phyloP scores from a whole-genome alignment of 2,888 invertebrate genomes.

The Dicyrtomina minuta region DNA sequence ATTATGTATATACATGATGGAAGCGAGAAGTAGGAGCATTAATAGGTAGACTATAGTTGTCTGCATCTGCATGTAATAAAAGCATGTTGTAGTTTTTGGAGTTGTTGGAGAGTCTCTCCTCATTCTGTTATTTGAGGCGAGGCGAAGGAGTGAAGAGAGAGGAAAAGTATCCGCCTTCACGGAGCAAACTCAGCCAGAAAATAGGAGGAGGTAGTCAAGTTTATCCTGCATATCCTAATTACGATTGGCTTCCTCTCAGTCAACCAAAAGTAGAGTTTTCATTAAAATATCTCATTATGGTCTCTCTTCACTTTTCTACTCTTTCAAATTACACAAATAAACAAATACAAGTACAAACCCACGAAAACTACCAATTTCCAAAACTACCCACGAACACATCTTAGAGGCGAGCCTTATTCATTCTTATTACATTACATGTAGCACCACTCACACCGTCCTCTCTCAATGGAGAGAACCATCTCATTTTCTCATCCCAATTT shows the following conservation, averaged over 20 bases:
- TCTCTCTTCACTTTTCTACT: slow-evolving; percentile 6
- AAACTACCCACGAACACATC: too few species aligned
- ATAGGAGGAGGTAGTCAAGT: slow-evolving; percentile 15
- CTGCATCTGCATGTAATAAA: too few species aligned
- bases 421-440: too few species aligned
- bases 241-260: slow-evolving; percentile 22
- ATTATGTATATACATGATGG: too few species aligned
- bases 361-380: too few species aligned
- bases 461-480: background rate
- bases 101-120: too few species aligned
- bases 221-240: slow-evolving; percentile 22
- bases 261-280: slow-evolving; percentile 8
- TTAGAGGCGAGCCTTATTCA: too few species aligned
- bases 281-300: slow-evolving; percentile 27
- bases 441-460: background rate
- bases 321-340: background rate
- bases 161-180: slow-evolving; percentile 14
- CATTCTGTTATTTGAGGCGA: too few species aligned
- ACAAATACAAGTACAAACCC: background rate
- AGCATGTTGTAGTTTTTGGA: too few species aligned
- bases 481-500: too few species aligned
- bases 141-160: background rate
- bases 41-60: too few species aligned
- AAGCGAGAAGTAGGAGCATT: too few species aligned
- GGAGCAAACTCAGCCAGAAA: slow-evolving; percentile 13